Evolutionary conservation across 1,140 invertebrate genomes (phyloP).

Genomic region (Stenopsyche tienmushanensis): DNA sequence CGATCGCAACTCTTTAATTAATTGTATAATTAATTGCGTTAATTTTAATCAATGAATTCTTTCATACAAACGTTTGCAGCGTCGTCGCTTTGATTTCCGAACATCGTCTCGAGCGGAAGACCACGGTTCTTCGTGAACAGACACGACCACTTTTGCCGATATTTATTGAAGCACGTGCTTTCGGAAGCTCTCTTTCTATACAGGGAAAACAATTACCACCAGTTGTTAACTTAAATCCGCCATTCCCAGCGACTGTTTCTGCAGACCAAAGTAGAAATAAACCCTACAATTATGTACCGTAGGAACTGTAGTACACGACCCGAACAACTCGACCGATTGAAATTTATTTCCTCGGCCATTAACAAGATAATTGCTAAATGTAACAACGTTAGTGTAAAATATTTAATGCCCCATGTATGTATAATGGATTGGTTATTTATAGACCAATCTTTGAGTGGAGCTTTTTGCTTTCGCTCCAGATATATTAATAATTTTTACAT

Average conservation of each 20-base stretch:
- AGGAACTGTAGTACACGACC: not conserved
- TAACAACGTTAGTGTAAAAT: not conserved
- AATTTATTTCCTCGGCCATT: slow-evolving; percentile 10
- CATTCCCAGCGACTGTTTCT: not conserved
- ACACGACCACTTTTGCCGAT: slow-evolving; percentile 9
- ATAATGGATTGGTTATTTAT: too few species aligned
- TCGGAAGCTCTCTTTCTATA: slow-evolving; percentile 1
- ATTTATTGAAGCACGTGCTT: slow-evolving; percentile 12
- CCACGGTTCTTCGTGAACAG: not conserved
- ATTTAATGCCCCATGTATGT: too few species aligned
- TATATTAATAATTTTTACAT: too few species aligned
- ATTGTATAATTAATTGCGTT: too few species aligned
- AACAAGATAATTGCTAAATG: slow-evolving; percentile 21
- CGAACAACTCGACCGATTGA: slow-evolving; percentile 10
- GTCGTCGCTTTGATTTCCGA: too few species aligned
- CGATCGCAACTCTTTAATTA: too few species aligned
- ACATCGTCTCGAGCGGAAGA: not conserved
- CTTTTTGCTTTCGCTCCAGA: too few species aligned
- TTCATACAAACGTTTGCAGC: too few species aligned
- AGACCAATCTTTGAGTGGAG: too few species aligned
- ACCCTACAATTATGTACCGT: not conserved
- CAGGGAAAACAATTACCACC: slow-evolving; percentile 1
- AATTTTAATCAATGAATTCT: too few species aligned
- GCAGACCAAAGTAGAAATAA: not conserved
- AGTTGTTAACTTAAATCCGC: not conserved